Base-by-base conservation (phyloP, 2,797 vertebrate genomes). In the Fratercula arctica region DNA sequence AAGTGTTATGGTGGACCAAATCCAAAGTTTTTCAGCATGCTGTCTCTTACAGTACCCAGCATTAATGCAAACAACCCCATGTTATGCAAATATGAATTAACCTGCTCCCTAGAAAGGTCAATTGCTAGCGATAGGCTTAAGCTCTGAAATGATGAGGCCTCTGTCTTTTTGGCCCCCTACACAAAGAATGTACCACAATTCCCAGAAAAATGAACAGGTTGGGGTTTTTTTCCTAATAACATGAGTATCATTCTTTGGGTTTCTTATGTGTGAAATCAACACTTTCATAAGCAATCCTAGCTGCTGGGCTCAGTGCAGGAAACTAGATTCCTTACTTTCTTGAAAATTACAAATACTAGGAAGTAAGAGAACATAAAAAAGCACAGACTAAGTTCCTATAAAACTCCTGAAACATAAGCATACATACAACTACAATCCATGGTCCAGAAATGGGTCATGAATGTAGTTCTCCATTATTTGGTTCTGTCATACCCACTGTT, bases 1-100 rank as follows among this genome's bases (percentile, higher is more conserved):
- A 77, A 37, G 8, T 15, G 4, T 37, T 83, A n/a, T 3, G 4
- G 41, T 33, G 35, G 20, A 85, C 17, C 33, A 70, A 61, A 77
- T 45, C 11, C 13, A 33, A 85, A 7, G 9, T 24, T 51, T 72
- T 85, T 29, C 67, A 70, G 31, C 28, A 16, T 6, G 13, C 11
- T 45, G 7, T 17, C 21, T 91, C 35, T 89, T 89, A 35, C 15
- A 56, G 23, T 25, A 54, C 16, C 16, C 24, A 54, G 45, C n/a
- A 68, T 21, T 64, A 85, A 17, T 16, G 26, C 19, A 78, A 85
- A 67, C 14, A 63, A 21, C 0, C 1, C 1, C 4, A 0, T 3
- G 2, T 31, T n/a, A 61, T 50, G 33, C 18, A 81, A 68, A 53
- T 29, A 87, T 8, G 8, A 68, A 61, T 46, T 57, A 60, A 91